Evolutionary conservation across 2,888 invertebrate genomes (phyloP), one percentile per base, ranked within the genome.

Genomic region (Ophioninae sp.): DNA sequence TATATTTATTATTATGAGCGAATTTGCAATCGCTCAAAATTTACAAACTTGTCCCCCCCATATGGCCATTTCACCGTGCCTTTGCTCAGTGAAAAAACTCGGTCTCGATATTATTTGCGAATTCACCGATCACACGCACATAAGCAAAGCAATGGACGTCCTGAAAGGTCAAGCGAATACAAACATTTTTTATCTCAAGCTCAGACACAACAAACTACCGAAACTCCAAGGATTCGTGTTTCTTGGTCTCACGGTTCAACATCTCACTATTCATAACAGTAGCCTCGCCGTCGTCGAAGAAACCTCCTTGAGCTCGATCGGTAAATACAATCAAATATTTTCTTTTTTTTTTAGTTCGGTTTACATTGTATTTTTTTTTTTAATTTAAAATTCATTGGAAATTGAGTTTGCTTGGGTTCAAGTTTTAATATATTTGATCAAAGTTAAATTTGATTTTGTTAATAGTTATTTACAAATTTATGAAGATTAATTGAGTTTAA

Each of bases 21-120:
- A 68, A 67, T 75, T 81, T n/a, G 68, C 86, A n/a, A 56, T 88
- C 51, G 87, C 88, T n/a, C 92, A 94, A 92, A 90, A 92, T 85
- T 91, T 93, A 87, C 96, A 96, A 93, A 96, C 96, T 92, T 97
- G 97, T 93, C 97, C 97, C 67, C 93, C 96, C 84, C 95, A 95
- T 87, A 93, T 93, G 90, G 96, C 96, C 84, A 96, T 97, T 90
- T 93, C 95, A 74, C 97, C 97, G 51, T 98, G 98, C 93, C 94
- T 95, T 87, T 98, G 98, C 93, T 95, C 95, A 87, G 96, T 97
- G 87, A 97, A 97, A 93, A 97, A 97, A 93, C 96, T 97, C 90
- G 97, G 97, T 67, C 94, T 98, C 88, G 98, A 98, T 92, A 96
- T 98, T 86, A 94, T 97, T 86, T 98, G 98, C 94, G 97, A 98